Evolutionary conservation across 2,797 vertebrate species (phyloP), one percentile per base, ranked within the genome.

Genomic region (Discoglossus pictus): DNA sequence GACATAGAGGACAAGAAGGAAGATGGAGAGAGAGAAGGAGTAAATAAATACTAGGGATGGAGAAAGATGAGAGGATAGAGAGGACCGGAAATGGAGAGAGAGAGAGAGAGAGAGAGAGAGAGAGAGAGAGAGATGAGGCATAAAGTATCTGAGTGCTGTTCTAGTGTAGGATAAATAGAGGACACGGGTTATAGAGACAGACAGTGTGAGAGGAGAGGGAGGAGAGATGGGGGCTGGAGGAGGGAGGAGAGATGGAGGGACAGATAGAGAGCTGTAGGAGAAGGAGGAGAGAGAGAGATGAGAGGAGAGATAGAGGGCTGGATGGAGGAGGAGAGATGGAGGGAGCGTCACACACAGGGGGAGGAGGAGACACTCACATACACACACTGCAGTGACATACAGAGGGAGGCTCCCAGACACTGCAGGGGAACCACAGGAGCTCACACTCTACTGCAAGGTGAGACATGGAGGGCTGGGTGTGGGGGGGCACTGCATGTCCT

Each of bases 351-450:
- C 36, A 36, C 39, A 20, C 11, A 11, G 58, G 51, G 67, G 62
- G 67, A 16, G 67, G 67, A 34, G 35, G 23, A 39, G 46, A 51
- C 23, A 67, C 40, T 43, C 55, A 61, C 61, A 64, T 27, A 53
- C 61, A 64, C 66, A 53, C 66, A 62, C 67, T 69, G 67, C 67
- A 69, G 67, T 62, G 67, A 69, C 67, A 68, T 12, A 61, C 67
- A 48, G 13, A 56, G 67, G 67, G 67, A 69, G 59, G 55, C 67
- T 69, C 67, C 67, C 67, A 69, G 67, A 48, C 67, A 62, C 59
- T 69, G 67, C 67, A 69, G 67, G 50, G 51, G 50, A 62, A 69
- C 50, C 67, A 62, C 43, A 69, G 42, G 67, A 62, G 59, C 67
- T 62, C 58, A 62, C 67, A 54, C 11, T 69, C 66, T 55, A 69